Base-by-base conservation (phyloP, 1,140 invertebrate species). In the Littorina saxatilis region DNA sequence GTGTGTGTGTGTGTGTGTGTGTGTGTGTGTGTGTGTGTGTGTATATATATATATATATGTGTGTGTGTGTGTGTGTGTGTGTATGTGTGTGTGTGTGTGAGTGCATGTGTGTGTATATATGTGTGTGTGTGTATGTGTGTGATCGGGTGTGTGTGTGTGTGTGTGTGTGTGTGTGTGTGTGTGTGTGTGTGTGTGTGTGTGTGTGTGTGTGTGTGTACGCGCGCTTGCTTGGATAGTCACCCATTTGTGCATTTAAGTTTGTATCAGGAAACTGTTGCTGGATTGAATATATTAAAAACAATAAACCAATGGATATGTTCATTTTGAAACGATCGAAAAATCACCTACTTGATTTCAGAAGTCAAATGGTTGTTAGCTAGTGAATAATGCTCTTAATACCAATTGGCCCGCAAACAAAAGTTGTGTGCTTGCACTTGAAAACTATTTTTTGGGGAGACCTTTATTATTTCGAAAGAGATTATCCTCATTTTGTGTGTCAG, bases 1-100 rank as follows among this genome's bases (percentile, higher is more conserved):
- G 61, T 63, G 61, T 63, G 61, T 63, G 61, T 63, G 61, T 3
- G n/a, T n/a, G n/a, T n/a, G n/a, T n/a, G n/a, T n/a, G n/a, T n/a
- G 61, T 63, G 61, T 63, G 61, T 63, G 61, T 3, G 50, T 52
- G 50, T 52, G 50, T 52, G 50, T 52, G 50, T 52, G 50, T 52
- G 61, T 63, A n/a, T 3, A n/a, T 63, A n/a, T 3, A n/a, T 63
- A n/a, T 3, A n/a, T 63, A n/a, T 3, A n/a, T 3, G 61, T 3
- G 61, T 63, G 61, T 3, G 61, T 27, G 29, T 3, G 29, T 27
- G 1, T 3, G 29, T 3, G 61, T 2, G 29, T 63, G 61, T 3
- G 61, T 63, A n/a, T 3, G 61, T 63, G 61, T 63, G 61, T 63
- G 61, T 27, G n/a, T n/a, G n/a, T n/a, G n/a, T n/a, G n/a, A n/a